A percentile compares a stretch with the other conserved stretches of the same genome.
Evolutionary conservation across 37 sponge, comb jelly and placozoan species (phyloP).

Genomic region (Haliclona indistincta): DNA sequence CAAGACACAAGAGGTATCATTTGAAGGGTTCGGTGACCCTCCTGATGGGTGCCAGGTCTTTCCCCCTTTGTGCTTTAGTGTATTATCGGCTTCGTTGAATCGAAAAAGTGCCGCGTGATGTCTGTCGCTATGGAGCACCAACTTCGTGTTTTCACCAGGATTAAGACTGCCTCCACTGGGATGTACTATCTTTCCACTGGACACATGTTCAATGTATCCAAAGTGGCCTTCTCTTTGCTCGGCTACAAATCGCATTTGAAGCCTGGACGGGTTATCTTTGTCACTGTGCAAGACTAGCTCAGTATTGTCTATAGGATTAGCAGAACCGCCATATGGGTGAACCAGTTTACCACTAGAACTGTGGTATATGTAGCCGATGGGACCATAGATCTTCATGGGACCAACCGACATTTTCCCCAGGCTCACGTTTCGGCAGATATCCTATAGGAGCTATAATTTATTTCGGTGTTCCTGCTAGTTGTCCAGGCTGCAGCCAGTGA

Average conservation of each 20-base stretch:
- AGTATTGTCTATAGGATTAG: not conserved
- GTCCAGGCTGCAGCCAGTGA: too few relatives aligned
- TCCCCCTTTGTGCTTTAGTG: not conserved
- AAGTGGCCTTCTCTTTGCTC: not conserved
- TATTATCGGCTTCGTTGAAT: not conserved
- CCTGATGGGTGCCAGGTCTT: not conserved
- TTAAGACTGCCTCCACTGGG: not conserved
- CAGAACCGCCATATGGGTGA: not conserved
- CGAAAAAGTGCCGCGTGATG: not conserved
- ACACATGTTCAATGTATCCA: conserved; percentile 7
- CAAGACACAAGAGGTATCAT: not conserved
- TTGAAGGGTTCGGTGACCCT: not conserved
- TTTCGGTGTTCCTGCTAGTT: too few relatives aligned
- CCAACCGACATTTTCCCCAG: too few relatives aligned
- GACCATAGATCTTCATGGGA: not conserved
- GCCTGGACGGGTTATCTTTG: not conserved
- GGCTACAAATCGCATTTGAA: not conserved
- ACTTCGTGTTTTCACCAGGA: not conserved
- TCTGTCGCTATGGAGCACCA: not conserved
- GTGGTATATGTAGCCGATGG: not conserved
- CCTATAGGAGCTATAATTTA: too few relatives aligned
- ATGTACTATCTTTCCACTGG: conserved; percentile 1
- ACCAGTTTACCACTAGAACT: not conserved
- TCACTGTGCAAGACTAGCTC: not conserved
- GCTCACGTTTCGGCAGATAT: too few relatives aligned